Conservation (phyloP, 2,888 invertebrate species). For the Odontocolon sp. region DNA sequence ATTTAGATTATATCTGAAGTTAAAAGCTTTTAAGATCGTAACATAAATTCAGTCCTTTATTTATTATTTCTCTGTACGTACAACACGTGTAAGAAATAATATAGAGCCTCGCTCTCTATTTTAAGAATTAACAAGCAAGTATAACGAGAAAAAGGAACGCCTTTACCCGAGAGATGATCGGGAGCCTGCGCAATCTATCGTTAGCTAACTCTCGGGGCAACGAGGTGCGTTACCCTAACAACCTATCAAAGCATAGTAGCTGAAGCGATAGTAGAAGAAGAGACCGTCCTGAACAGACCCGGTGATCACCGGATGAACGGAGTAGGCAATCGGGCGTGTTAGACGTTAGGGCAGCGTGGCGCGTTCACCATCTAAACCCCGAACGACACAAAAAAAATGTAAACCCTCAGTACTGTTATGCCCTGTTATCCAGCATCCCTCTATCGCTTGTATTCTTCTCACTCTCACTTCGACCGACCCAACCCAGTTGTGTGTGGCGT, state of each 20-base stretch:
- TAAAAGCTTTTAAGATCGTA: no score
- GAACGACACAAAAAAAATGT: conserved; percentile 38
- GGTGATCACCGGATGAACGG: conserved; percentile 67
- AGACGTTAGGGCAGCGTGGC: conserved; percentile 31
- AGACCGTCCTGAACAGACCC: conserved; percentile 68
- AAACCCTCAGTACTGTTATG: conserved; percentile 47
- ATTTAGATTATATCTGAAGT: no score
- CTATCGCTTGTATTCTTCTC: conserved; percentile 47
- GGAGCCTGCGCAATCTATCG: conserved; percentile 60
- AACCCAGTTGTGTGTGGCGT: conserved; percentile 45
- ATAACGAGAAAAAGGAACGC: neutral
- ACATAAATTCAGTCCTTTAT: no score
- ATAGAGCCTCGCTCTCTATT: neutral
- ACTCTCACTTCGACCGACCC: conserved; percentile 35
- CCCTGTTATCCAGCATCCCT: conserved; percentile 66
- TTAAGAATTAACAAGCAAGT: neutral
- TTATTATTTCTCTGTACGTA: no score
- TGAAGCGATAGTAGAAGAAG: conserved; percentile 38
- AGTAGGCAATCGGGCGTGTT: conserved; percentile 76
- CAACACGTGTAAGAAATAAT: no score
- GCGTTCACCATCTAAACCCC: conserved; percentile 10
- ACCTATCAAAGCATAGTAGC: conserved; percentile 72
- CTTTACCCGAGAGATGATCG: conserved; percentile 16
- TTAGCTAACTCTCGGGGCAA: conserved; percentile 62
- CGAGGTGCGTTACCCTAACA: conserved; percentile 74